Conservation (phyloP, 2,888 invertebrate species). For the Crossocerus cetratus region DNA sequence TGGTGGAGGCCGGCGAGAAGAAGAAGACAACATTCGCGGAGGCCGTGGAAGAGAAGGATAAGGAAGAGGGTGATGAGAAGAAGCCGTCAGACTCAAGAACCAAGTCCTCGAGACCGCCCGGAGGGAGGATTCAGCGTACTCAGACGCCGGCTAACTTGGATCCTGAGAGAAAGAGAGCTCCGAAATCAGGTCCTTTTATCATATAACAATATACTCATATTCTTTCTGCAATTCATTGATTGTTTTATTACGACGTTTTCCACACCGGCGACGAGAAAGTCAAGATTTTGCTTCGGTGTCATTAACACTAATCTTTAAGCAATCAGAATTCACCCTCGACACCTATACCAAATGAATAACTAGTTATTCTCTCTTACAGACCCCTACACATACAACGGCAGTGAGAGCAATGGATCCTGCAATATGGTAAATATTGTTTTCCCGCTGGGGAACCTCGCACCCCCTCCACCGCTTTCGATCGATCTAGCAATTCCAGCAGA, state of each 20-base stretch:
- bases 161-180: slow-evolving; percentile 37
- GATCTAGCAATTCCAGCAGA: too few relatives aligned
- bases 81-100: slow-evolving; percentile 31
- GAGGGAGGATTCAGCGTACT: slow-evolving; percentile 19
- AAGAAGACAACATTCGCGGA: slow-evolving; percentile 54
- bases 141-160: slow-evolving; percentile 37
- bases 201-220: neutral
- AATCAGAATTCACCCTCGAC: neutral
- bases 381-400: slow-evolving; percentile 90
- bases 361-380: slow-evolving; percentile 79
- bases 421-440: slow-evolving; percentile 79
- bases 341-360: neutral
- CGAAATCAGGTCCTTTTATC: slow-evolving; percentile 54
- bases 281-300: slow-evolving; percentile 57
- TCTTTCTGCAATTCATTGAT: neutral
- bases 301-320: neutral
- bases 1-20: slow-evolving; percentile 39
- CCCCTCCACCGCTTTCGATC: neutral
- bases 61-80: slow-evolving; percentile 22
- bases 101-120: slow-evolving; percentile 22
- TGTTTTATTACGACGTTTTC: neutral
- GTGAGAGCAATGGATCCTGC: slow-evolving; percentile 89
- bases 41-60: slow-evolving; percentile 8
- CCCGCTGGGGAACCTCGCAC: neutral
- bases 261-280: neutral